phyloP scores from a whole-genome alignment of 1,140 invertebrate species.

The Metopolophium dirhodum region DNA sequence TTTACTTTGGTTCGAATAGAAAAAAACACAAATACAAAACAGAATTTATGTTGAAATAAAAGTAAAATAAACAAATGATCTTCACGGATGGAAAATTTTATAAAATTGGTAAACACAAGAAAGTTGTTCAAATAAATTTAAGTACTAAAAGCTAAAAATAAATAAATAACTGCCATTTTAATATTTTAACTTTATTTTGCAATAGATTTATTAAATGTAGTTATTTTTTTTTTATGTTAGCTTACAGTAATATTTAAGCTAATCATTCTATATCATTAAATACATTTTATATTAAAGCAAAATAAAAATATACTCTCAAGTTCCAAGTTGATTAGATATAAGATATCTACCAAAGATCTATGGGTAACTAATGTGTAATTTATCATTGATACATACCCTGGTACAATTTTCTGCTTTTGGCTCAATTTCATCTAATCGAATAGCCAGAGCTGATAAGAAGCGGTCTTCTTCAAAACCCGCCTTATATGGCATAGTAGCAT shows the following conservation, averaged over 20 bases:
- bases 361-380: background rate
- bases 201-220: background rate
- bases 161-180: background rate
- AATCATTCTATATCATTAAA: background rate
- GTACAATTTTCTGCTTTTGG: conserved; percentile 80
- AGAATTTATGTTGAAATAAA: background rate
- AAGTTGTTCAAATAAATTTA: background rate
- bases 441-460: conserved; percentile 76
- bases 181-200: background rate
- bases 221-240: background rate
- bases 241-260: background rate
- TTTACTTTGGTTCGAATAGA: background rate
- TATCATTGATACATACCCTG: conserved; percentile 66
- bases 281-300: background rate
- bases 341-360: background rate
- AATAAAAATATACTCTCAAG: background rate
- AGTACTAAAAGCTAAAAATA: background rate
- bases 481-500: conserved; percentile 76
- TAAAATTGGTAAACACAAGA: no score
- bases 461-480: conserved; percentile 85
- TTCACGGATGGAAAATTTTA: no score
- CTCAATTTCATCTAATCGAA: conserved; percentile 77
- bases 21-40: background rate
- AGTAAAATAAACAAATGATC: no score
- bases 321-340: background rate